Evolutionary conservation across 2,113 vertebrate species (phyloP).

Genomic region (Calyptomena viridis): DNA sequence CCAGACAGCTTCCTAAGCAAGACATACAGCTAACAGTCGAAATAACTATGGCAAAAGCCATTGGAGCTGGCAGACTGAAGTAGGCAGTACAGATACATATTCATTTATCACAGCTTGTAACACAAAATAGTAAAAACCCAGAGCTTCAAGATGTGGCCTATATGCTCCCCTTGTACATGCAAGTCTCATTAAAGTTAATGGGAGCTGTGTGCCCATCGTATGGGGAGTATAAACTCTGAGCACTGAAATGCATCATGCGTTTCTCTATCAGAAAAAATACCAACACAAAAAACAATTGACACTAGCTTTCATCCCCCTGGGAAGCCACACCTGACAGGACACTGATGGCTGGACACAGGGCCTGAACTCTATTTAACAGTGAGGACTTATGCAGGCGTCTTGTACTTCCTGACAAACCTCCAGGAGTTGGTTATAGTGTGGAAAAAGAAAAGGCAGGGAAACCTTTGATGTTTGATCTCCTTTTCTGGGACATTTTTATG

Average conservation of each 20-base stretch:
- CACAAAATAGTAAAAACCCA: neutral
- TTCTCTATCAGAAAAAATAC: neutral
- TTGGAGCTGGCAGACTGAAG: neutral
- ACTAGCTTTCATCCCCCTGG: neutral
- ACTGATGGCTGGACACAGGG: neutral
- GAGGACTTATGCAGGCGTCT: neutral
- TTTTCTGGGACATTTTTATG: neutral
- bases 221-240: neutral
- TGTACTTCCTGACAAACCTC: neutral
- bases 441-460: neutral
- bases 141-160: neutral
- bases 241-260: neutral
- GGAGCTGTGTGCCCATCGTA: neutral
- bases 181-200: slow-evolving; percentile 16
- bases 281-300: neutral
- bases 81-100: neutral
- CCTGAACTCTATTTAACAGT: neutral
- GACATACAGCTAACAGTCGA: neutral
- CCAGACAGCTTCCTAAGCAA: neutral
- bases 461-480: neutral
- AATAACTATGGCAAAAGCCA: neutral
- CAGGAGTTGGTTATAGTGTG: neutral
- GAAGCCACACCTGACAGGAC: neutral
- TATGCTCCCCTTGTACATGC: neutral
- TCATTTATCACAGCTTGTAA: neutral